These are phyloP conservation scores for Lucinisca nassula DNA, from an alignment of 2,888 invertebrate species.

Conservation along the genomic window DNA sequence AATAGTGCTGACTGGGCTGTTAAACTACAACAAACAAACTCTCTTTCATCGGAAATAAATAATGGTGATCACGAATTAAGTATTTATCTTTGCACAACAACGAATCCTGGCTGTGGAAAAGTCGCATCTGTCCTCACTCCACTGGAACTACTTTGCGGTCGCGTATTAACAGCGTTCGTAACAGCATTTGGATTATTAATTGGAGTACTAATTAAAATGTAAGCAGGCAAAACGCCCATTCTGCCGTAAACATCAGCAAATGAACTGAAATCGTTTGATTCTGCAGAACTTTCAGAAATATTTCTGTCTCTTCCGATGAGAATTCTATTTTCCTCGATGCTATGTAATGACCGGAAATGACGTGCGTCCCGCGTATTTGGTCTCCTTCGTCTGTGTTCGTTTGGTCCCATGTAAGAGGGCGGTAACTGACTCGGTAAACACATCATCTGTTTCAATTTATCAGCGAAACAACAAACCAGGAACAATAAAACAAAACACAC, in stretches of 20 bases:
- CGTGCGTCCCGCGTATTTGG: not conserved
- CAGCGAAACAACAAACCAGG: constrained; percentile 75
- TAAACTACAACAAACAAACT: too few species aligned
- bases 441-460: constrained; percentile 73
- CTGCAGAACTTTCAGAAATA: not conserved
- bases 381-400: not conserved
- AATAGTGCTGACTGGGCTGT: too few species aligned
- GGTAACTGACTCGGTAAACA: constrained; percentile 72
- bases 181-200: not conserved
- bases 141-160: not conserved
- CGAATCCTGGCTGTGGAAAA: not conserved
- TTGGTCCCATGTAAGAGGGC: constrained; percentile 42
- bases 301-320: not conserved
- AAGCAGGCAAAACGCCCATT: not conserved
- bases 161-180: not conserved
- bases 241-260: not conserved
- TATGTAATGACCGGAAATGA: not conserved
- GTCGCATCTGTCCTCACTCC: not conserved
- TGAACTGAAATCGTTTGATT: not conserved
- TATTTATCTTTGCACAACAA: not conserved
- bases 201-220: not conserved
- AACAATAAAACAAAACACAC: constrained; percentile 73
- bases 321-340: not conserved
- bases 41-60: too few species aligned
- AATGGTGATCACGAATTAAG: too few species aligned